These are phyloP conservation scores for Cancer borealis DNA, from an alignment of 2,888 invertebrate species.

Conservation along the genomic window DNA sequence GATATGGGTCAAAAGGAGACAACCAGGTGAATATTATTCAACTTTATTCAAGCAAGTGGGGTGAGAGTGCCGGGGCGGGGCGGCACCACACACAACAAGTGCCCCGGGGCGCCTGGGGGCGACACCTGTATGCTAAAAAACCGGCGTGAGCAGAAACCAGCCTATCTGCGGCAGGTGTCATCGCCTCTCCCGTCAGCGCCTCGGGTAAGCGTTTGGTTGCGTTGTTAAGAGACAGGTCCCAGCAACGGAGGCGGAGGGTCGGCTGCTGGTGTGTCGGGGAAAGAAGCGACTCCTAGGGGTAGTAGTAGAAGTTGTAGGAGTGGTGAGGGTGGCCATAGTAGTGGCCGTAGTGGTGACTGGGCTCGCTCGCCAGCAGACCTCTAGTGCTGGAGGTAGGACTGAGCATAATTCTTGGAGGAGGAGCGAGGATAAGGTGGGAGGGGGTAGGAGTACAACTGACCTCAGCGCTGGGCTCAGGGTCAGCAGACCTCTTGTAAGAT, in stretches of 20 bases:
- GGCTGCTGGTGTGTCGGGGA: not conserved
- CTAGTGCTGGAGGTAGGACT: too few species aligned
- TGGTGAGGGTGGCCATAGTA: not conserved
- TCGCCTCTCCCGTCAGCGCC: slow-evolving; percentile 25
- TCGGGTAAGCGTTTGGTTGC: not conserved
- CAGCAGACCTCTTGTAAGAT: too few species aligned
- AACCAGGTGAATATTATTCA: not conserved
- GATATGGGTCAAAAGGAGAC: not conserved
- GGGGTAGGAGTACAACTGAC: too few species aligned
- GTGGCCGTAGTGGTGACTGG: not conserved
- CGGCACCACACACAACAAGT: not conserved
- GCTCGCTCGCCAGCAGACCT: too few species aligned
- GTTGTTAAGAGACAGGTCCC: not conserved
- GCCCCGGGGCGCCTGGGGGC: slow-evolving; percentile 12
- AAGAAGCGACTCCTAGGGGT: not conserved
- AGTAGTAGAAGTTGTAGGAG: not conserved
- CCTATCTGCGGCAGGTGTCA: slow-evolving; percentile 5
- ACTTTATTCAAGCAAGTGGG: not conserved
- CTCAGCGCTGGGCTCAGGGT: too few species aligned
- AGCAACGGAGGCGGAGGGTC: not conserved
- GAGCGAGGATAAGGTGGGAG: too few species aligned
- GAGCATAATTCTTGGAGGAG: too few species aligned
- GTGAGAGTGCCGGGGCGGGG: not conserved
- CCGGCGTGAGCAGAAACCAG: slow-evolving; percentile 4
- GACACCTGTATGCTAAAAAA: slow-evolving; percentile 4